Conservation (phyloP, 2,797 vertebrate genomes). For the Silurus lanzhouensis region DNA sequence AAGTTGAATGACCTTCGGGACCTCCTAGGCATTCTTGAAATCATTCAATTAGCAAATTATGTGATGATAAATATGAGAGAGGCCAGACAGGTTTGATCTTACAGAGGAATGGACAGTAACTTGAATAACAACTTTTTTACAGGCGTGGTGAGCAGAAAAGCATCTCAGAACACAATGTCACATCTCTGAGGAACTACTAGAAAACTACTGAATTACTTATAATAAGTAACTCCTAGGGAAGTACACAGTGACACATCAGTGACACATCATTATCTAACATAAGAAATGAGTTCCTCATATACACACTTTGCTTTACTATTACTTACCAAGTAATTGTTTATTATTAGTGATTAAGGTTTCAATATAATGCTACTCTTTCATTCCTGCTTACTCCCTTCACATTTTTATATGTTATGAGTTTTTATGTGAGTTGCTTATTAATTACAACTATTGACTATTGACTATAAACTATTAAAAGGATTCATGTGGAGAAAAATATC, state of each 20-base stretch:
- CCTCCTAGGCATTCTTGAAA: background rate
- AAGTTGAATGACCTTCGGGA: background rate
- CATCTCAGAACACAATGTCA: background rate
- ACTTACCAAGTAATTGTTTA: background rate
- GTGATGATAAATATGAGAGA: background rate
- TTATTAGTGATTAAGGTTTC: background rate
- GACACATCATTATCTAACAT: background rate
- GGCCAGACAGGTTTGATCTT: too few relatives aligned
- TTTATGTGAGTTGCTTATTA: background rate
- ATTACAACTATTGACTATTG: too few relatives aligned
- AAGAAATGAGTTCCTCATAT: background rate
- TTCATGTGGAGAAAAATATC: background rate
- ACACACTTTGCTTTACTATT: background rate
- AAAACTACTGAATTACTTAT: background rate
- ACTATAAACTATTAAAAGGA: background rate
- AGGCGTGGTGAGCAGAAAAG: background rate
- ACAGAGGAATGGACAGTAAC: background rate
- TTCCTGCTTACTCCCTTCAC: background rate
- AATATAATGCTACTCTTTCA: background rate
- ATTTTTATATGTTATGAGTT: background rate
- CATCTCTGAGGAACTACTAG: background rate
- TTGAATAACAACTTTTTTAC: background rate
- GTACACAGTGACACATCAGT: background rate
- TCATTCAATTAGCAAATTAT: background rate
- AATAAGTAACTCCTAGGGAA: background rate